Percentiles rank a stretch among this genome's conserved stretches.
Evolutionary conservation across 2,888 invertebrate species (phyloP).

Genomic region (Drosophila mayaguana): DNA sequence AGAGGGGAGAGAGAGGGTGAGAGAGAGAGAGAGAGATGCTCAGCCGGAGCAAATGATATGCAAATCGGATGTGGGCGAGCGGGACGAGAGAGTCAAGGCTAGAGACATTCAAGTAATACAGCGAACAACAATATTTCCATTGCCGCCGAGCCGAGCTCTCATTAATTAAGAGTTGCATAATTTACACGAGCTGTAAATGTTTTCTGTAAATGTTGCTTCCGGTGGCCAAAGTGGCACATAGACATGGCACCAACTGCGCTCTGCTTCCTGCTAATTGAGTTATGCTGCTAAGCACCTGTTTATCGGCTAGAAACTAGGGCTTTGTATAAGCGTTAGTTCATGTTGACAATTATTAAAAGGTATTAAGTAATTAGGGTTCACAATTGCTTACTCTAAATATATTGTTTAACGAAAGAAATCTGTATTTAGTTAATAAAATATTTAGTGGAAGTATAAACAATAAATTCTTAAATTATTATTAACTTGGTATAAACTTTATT

Average conservation of each 20-base stretch:
- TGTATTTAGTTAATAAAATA: background rate
- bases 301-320: constrained; percentile 37
- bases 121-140: constrained; percentile 11
- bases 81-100: constrained; percentile 3
- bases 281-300: constrained; percentile 68
- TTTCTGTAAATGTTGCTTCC: constrained; percentile 36
- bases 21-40: background rate
- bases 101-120: constrained; percentile 17
- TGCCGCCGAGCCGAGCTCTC: constrained; percentile 26
- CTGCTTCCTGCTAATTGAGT: constrained; percentile 65
- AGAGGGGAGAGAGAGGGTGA: background rate
- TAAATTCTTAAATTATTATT: no score
- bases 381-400: background rate
- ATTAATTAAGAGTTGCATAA: constrained; percentile 72
- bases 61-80: constrained; percentile 34
- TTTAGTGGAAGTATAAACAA: background rate
- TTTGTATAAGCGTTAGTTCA: background rate
- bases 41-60: constrained; percentile 48
- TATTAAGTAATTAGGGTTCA: background rate
- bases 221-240: constrained; percentile 48
- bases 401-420: background rate
- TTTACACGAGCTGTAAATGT: constrained; percentile 54
- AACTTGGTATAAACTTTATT: no score
- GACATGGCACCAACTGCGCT: constrained; percentile 26
- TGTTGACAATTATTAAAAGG: background rate